Percentiles rank a stretch among this genome's conserved stretches.
phyloP scores from a whole-genome alignment of 2,113 vertebrate genomes.

The Dipodomys ordii region DNA sequence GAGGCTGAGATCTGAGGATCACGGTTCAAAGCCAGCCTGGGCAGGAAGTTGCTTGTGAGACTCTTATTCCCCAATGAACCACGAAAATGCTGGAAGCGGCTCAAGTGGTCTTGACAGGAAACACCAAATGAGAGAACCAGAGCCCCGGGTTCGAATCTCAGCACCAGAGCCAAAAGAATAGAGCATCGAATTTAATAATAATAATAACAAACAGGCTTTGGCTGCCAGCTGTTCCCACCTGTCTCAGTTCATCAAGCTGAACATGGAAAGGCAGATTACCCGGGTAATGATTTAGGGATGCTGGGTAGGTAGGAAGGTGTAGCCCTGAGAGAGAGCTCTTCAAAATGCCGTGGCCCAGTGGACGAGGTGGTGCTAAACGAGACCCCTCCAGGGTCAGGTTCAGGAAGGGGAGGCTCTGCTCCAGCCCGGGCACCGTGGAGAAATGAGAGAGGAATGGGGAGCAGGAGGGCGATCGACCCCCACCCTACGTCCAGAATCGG shows the following conservation, averaged over 20 bases:
- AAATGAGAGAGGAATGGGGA: too few relatives aligned
- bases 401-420: background rate
- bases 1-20: too few relatives aligned
- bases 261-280: background rate
- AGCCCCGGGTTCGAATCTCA: too few relatives aligned
- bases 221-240: background rate
- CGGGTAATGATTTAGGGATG: background rate
- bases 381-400: background rate
- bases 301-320: background rate
- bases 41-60: too few relatives aligned
- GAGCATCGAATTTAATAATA: too few relatives aligned
- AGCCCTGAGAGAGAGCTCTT: background rate
- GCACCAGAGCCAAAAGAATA: too few relatives aligned
- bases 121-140: too few relatives aligned
- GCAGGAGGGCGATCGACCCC: too few relatives aligned
- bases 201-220: background rate
- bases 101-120: too few relatives aligned
- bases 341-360: background rate
- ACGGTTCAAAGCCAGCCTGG: too few relatives aligned
- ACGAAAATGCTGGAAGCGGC: too few relatives aligned
- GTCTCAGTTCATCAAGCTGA: conserved; percentile 18
- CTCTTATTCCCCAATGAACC: too few relatives aligned
- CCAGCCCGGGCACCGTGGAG: background rate
- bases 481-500: background rate
- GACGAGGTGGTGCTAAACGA: background rate